These are phyloP conservation scores for Limosa lapponica DNA, from an alignment of 2,797 vertebrate species.

Conservation along the genomic window DNA sequence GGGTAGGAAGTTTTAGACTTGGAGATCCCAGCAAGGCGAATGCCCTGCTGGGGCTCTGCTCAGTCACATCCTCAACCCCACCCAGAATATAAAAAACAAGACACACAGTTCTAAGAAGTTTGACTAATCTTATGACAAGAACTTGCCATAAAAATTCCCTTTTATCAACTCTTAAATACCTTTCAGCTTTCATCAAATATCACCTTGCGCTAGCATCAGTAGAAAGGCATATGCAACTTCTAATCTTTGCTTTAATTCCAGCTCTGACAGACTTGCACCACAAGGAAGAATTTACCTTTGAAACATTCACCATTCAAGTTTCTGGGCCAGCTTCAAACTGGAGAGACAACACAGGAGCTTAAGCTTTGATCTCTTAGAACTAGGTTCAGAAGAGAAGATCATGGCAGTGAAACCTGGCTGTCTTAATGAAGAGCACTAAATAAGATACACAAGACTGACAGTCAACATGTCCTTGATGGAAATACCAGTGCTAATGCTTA, in stretches of 20 bases:
- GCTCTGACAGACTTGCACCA: slow-evolving; percentile 15
- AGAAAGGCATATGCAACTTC: background rate
- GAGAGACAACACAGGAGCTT: background rate
- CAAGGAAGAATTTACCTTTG: slow-evolving; percentile 13
- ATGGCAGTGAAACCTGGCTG: background rate
- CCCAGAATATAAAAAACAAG: background rate
- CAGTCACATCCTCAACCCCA: background rate
- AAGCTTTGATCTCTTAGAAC: slow-evolving; percentile 50
- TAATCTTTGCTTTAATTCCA: slow-evolving; percentile 19
- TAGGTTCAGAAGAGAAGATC: background rate
- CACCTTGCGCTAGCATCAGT: background rate
- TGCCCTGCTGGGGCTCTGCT: background rate
- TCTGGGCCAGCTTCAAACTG: slow-evolving; percentile 3
- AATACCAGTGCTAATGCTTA: background rate
- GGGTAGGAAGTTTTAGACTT: background rate
- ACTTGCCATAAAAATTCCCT: slow-evolving; percentile 26
- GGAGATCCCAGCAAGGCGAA: background rate
- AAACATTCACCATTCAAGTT: slow-evolving; percentile 1
- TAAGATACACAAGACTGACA: background rate
- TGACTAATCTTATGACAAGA: background rate
- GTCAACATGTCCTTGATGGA: background rate
- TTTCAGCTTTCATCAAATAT: slow-evolving; percentile 11
- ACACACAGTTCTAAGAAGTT: background rate
- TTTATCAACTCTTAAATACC: slow-evolving; percentile 27
- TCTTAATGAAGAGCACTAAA: background rate